phyloP scores from a whole-genome alignment of 2,888 invertebrate species.

The Coecobrya sp. region DNA sequence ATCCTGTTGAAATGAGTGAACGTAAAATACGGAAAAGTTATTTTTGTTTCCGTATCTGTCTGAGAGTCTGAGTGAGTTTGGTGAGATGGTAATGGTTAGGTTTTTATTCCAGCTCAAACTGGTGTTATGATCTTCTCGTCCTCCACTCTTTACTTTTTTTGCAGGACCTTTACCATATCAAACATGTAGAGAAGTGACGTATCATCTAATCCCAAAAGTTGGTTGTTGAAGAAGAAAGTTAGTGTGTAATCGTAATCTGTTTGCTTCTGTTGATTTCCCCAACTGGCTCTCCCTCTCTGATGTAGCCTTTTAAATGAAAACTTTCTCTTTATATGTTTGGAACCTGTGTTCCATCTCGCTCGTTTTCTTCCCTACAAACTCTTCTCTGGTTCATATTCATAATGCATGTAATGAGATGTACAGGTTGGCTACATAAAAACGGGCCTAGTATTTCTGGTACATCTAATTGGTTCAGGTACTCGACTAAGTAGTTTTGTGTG shows the following conservation, averaged over 20 bases:
- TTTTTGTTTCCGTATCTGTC: not conserved
- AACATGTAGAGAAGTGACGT: not conserved
- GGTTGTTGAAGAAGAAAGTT: not conserved
- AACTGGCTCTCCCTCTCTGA: not conserved
- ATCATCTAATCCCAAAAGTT: not conserved
- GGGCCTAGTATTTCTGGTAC: not conserved
- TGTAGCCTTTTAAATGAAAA: not conserved
- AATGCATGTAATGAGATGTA: not conserved
- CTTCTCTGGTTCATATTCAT: not conserved
- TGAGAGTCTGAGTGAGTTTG: not conserved
- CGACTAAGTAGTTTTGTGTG: not conserved
- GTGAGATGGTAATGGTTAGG: not conserved
- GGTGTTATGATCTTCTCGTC: too few species aligned
- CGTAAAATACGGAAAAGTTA: not conserved
- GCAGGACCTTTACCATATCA: not conserved
- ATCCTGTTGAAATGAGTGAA: conserved; percentile 18
- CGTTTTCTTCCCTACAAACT: not conserved
- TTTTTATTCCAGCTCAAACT: not conserved
- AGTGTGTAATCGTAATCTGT: not conserved
- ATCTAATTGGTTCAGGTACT: conserved; percentile 3
- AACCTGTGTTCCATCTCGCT: not conserved
- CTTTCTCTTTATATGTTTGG: not conserved
- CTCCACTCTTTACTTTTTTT: too few species aligned
- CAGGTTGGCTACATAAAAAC: not conserved
- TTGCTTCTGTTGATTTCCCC: not conserved